phyloP scores from a whole-genome alignment of 2,797 vertebrate genomes.

The Coccyzus lansbergi region DNA sequence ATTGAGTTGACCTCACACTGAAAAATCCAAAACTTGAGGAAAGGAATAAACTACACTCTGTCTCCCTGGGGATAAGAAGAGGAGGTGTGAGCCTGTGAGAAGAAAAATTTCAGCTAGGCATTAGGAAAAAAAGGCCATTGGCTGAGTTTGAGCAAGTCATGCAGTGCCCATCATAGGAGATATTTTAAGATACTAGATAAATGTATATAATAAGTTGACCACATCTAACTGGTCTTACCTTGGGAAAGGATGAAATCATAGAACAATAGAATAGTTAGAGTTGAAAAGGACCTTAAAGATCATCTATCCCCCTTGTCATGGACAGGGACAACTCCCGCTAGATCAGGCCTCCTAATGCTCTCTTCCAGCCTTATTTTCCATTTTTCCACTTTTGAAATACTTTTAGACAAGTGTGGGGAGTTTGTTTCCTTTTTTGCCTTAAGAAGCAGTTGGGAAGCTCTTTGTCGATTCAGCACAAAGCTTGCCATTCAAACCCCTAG shows the following conservation, averaged over 20 bases:
- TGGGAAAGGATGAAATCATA: not conserved
- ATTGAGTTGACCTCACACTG: not conserved
- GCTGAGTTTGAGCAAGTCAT: not conserved
- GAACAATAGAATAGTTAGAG: too few species aligned
- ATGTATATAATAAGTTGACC: not conserved
- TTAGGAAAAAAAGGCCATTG: not conserved
- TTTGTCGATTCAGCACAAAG: conserved; percentile 5
- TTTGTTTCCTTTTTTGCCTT: not conserved
- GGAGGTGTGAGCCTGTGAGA: not conserved
- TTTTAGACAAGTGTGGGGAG: not conserved
- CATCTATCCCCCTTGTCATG: too few species aligned
- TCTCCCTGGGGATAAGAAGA: not conserved
- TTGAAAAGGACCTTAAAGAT: too few species aligned
- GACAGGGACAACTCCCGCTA: too few species aligned
- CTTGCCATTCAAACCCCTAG: not conserved
- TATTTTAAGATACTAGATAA: not conserved
- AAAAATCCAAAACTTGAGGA: not conserved
- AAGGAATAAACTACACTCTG: not conserved
- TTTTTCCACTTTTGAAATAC: not conserved
- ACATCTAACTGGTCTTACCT: not conserved
- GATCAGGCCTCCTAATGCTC: not conserved
- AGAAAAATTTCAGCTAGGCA: not conserved
- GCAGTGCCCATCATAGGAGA: not conserved
- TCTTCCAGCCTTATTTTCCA: not conserved
- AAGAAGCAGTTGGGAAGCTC: not conserved